Evolutionary conservation across 2,113 vertebrate species (phyloP).

Genomic region (Bubalus kerabau): DNA sequence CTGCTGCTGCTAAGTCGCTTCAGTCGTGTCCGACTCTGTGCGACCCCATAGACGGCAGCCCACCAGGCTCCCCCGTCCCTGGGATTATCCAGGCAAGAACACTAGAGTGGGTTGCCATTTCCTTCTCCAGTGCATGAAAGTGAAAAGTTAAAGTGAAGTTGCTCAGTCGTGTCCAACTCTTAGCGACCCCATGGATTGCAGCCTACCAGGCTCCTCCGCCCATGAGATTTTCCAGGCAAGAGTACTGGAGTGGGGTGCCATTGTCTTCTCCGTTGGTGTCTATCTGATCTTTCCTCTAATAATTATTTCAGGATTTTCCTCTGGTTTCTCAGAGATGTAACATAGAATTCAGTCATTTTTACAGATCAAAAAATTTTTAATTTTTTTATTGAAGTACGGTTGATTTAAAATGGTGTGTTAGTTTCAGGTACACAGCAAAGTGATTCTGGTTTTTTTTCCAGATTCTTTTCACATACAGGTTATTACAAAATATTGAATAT

Average conservation of each 20-base stretch:
- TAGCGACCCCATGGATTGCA: no score
- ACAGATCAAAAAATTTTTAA: neutral
- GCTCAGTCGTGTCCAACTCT: no score
- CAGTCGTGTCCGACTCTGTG: neutral
- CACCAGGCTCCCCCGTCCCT: neutral
- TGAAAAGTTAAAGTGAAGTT: no score
- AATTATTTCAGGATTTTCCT: conserved; percentile 20
- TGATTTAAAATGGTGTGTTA: neutral
- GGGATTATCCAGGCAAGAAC: neutral
- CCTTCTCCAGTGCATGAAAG: no score
- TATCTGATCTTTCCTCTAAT: neutral
- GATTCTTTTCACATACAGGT: neutral
- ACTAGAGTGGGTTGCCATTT: neutral
- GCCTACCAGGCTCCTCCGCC: no score
- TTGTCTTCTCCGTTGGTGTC: neutral
- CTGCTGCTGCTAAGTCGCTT: no score
- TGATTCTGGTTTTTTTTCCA: neutral
- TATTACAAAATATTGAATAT: neutral
- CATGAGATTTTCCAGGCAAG: neutral
- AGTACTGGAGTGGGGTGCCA: neutral
- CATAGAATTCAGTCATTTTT: neutral
- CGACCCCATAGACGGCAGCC: fast-evolving
- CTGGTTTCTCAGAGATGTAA: neutral
- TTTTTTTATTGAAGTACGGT: neutral
- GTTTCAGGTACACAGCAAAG: neutral